Evolutionary conservation across 2,888 invertebrate genomes (phyloP), one percentile per base, ranked within the genome.

Genomic region (Ctena decussata): DNA sequence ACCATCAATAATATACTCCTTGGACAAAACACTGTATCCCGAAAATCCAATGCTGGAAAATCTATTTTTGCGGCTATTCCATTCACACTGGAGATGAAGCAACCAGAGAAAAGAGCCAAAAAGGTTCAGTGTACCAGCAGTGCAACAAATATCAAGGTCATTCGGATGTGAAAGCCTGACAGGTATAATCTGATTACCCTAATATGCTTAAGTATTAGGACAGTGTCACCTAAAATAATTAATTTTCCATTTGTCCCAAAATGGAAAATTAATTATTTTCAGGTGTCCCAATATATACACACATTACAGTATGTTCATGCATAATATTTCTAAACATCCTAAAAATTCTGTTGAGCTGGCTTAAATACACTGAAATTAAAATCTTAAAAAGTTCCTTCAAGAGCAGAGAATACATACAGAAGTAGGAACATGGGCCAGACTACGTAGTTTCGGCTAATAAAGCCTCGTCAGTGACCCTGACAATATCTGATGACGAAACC

Each of bases 1-100:
- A 53, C 78, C 5, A 27, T 89, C 18, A 85, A 87, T 60, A 84
- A 76, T 41, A 80, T 89, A 15, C 71, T 89, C 8, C 27, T 85
- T 12, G 85, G 85, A 71, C 85, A 87, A 57, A 80, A 70, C 18
- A 73, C 39, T 39, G 70, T 86, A n/a, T 87, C 89, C 5, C 77
- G 30, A 30, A 89, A 89, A 32, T 79, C 83, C 53, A 89, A 89
- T 84, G 89, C 85, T 72, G 83, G 86, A 72, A 82, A 78, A 75
- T 57, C 73, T 12, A 39, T 71, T 46, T 21, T 70, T 49, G 27
- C 3, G 3, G n/a, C 65, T 27, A 41, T 46, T 57, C 60, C 82
- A 60, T 76, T 32, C 44, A 53, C 44, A 35, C 21, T 57, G 18
- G 39, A 53, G 24, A 44, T 77, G 57, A 53, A 41, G 35, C 21